Evolutionary conservation across 1,140 invertebrate species (phyloP).

Genomic region (Brachionus asplanchnoidis): DNA sequence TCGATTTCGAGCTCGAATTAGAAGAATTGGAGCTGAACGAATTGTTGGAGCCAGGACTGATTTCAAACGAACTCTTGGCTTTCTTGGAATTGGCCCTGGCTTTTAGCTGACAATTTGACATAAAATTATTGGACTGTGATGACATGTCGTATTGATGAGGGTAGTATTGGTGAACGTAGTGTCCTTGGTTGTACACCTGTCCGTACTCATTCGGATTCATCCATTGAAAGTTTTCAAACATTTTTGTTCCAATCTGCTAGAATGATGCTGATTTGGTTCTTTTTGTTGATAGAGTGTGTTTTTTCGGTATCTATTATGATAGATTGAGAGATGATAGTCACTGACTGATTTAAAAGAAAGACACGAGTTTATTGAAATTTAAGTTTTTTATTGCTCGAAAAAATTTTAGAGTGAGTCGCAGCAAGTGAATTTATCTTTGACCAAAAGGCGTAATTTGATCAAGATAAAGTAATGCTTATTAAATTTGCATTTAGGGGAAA

Average conservation of each 20-base stretch:
- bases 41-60: background rate
- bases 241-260: background rate
- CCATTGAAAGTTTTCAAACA: conserved; percentile 13
- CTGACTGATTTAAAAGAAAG: conserved; percentile 10
- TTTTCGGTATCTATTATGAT: background rate
- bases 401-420: background rate
- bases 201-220: background rate
- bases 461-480: conserved; percentile 20
- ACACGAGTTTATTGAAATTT: conserved; percentile 7
- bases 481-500: background rate
- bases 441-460: conserved; percentile 4
- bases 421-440: conserved; percentile 23
- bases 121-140: background rate
- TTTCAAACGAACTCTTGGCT: background rate
- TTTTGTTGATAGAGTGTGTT: background rate
- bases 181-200: background rate
- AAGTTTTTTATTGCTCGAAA: conserved; percentile 31
- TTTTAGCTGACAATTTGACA: background rate
- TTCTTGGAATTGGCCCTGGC: background rate
- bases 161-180: background rate
- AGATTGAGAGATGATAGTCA: background rate
- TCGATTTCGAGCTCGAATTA: background rate
- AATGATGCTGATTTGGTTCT: background rate
- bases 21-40: conserved; percentile 10
- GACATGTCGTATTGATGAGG: background rate